These are phyloP conservation scores for Nothobranchius furzeri DNA, from an alignment of 2,113 vertebrate species.

Conservation along the genomic window DNA sequence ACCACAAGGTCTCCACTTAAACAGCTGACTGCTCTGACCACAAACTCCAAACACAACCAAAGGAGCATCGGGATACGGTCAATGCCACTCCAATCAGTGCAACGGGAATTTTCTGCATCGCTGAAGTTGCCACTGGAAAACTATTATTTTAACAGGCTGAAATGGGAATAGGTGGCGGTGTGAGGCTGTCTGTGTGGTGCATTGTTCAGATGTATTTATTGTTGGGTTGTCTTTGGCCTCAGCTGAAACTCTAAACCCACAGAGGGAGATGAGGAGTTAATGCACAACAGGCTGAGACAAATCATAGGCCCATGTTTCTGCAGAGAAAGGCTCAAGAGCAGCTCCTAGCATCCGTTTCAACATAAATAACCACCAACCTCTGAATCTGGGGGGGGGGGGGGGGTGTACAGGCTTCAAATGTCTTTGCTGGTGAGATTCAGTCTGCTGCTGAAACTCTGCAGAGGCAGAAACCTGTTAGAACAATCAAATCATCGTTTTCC, in stretches of 20 bases:
- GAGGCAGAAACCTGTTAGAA: slow-evolving; percentile 52
- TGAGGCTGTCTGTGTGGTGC: slow-evolving; percentile 23
- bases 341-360: slow-evolving; percentile 38
- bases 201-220: slow-evolving; percentile 46
- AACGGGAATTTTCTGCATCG: slow-evolving; percentile 8
- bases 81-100: not conserved
- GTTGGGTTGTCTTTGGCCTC: slow-evolving; percentile 48
- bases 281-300: slow-evolving; percentile 55
- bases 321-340: slow-evolving; percentile 28
- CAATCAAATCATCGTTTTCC: slow-evolving; percentile 58
- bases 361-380: slow-evolving; percentile 43
- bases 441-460: slow-evolving; percentile 25
- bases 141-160: slow-evolving; percentile 3
- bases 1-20: slow-evolving; percentile 38
- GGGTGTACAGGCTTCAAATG: slow-evolving; percentile 18
- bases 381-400: not conserved
- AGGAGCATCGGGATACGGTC: not conserved
- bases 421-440: slow-evolving; percentile 21
- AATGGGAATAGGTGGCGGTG: slow-evolving; percentile 3
- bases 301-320: slow-evolving; percentile 26
- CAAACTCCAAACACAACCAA: slow-evolving; percentile 14
- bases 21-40: slow-evolving; percentile 36
- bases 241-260: slow-evolving; percentile 53
- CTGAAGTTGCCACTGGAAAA: not conserved
- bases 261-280: slow-evolving; percentile 42